Base-by-base conservation (phyloP, 2,113 vertebrate species). In the Sorex araneus region DNA sequence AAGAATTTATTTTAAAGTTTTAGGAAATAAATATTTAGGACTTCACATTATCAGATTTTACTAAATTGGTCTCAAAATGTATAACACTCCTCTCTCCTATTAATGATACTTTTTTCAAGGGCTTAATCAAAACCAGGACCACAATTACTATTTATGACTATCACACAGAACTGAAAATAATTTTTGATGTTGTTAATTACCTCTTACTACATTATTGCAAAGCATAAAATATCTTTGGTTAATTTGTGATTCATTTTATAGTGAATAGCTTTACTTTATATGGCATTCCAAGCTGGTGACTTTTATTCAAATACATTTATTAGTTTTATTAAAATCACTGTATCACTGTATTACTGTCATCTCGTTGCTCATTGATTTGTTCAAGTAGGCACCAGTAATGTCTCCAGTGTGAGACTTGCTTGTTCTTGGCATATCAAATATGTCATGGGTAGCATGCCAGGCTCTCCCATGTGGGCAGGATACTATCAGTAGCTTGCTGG, bases 11-110 rank as follows among this genome's bases (percentile, higher is more conserved):
- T 93, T 94, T 82, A 71, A 89, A 90, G 71, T 73, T 90, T 87
- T 84, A 25, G 43, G 92, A 94, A 96, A 95, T 79, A 90, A 95
- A 89, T 92, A 93, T 87, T 86, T 84, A 50, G 81, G 15, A 79
- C 30, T 67, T 89, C 16, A 43, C 0, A 84, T 66, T 89, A 30
- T 79, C 16, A 70, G 16, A 40, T 88, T 23, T 40, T 90, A 36
- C 36, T 91, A 79, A 87, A 81, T 85, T 57, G 54, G 69, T 18
- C 9, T 75, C 67, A 2, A 2, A 91, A 70, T 74, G 10, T 21
- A 60, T 3, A 81, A 8, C 10, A 73, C n/a, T 81, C 4, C 3
- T 91, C 80, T 89, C 15, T 77, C n/a, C 21, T 89, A 3, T 10
- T 75, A 45, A 43, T 83, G 78, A 70, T 57, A 7, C 18, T 80